Evolutionary conservation across 2,888 invertebrate species (phyloP).

Genomic region (Noctua pronuba): DNA sequence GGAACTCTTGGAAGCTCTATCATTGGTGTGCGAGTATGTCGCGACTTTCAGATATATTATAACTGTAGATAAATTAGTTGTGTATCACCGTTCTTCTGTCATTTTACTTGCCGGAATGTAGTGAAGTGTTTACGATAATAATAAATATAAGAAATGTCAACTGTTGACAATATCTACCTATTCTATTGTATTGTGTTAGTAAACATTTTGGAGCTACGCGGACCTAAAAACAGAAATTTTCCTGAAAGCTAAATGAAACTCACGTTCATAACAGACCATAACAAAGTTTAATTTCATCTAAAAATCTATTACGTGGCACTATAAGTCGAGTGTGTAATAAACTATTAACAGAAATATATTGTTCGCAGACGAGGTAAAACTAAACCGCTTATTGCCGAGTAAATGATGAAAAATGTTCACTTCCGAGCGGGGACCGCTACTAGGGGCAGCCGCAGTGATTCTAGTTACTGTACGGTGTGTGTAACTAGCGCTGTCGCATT

Average conservation of each 20-base stretch:
- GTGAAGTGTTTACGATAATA: too few species aligned
- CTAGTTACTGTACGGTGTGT: neutral
- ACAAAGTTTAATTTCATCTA: constrained; percentile 42
- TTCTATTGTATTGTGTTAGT: too few species aligned
- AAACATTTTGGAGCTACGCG: too few species aligned
- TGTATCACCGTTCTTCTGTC: neutral
- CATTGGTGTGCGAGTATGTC: constrained; percentile 9
- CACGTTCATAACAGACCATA: neutral
- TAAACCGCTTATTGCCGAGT: constrained; percentile 81
- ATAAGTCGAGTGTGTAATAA: constrained; percentile 70
- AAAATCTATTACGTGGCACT: constrained; percentile 58
- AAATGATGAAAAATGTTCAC: constrained; percentile 84
- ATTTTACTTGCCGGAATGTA: too few species aligned
- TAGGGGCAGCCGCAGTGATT: constrained; percentile 24
- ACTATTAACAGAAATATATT: constrained; percentile 79
- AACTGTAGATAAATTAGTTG: neutral
- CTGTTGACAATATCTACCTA: too few species aligned
- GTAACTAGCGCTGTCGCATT: neutral
- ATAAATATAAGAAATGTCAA: too few species aligned
- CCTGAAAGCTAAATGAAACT: neutral
- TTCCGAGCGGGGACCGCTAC: constrained; percentile 69
- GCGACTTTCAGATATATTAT: constrained; percentile 5
- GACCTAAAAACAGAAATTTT: neutral
- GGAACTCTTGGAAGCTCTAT: constrained; percentile 37
- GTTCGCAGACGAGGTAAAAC: constrained; percentile 75